Base-by-base conservation (phyloP, 2,888 invertebrate genomes). In the Achlya flavicornis region DNA sequence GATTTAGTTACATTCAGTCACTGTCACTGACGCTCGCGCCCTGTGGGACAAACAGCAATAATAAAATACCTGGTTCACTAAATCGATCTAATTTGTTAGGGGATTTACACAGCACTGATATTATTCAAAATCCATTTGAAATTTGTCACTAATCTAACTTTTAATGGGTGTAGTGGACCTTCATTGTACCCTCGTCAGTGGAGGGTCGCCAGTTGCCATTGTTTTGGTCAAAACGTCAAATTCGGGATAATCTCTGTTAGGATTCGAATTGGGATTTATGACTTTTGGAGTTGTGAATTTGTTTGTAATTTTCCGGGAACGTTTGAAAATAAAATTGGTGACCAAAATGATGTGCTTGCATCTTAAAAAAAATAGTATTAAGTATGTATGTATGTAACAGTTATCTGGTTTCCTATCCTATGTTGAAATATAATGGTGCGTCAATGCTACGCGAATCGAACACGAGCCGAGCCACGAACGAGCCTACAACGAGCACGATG, bases 141-240 rank as follows among this genome's bases (percentile, higher is more conserved):
- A 81, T 83, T 81, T 79, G 79, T 80, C 77, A 77, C 74, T 77
- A 77, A 79, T 83, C 75, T 79, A 84, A 83, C 76, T 83, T 83
- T 80, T 84, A 83, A 83, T 83, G 78, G 79, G 71, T 57, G 68
- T 53, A 53, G 53, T 48, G 63, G 62, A 64, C 65, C 64, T 61
- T 53, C 59, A 57, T 62, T 69, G n/a, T 60, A 83, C 83, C 83
- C 84, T 83, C 73, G 79, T 83, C 83, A 83, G 65, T 4, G n/a
- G 35, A 59, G 38, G 38, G 59, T 38, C 26, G 26, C 11, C 41
- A 12, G 76, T 74, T 74, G 63, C 65, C 65, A 73, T 76, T 77
- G 76, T 76, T 78, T 71, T 61, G 74, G 63, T 63, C 69, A 71
- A n/a, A 75, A 71, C 70, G 75, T 74, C 79, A 75, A 77, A 75